Evolutionary conservation across 2,888 invertebrate genomes (phyloP).

Genomic region (Agonum fuliginosum): DNA sequence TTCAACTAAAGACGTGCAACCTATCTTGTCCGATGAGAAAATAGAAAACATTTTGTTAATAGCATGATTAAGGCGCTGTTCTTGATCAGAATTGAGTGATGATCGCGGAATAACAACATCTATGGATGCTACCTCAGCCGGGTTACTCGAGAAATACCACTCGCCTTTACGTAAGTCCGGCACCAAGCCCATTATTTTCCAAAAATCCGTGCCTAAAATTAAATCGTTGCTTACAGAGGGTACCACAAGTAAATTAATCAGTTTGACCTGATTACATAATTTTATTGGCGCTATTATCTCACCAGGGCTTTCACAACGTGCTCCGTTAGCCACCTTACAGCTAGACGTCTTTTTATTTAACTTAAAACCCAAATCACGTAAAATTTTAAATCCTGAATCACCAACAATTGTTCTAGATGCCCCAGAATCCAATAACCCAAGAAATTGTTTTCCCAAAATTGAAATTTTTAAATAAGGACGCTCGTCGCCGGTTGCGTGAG

Average conservation of each 20-base stretch:
- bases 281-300: neutral
- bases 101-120: neutral
- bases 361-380: neutral
- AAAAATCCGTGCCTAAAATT: constrained; percentile 5
- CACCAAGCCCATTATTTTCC: neutral
- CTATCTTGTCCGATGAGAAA: neutral
- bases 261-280: neutral
- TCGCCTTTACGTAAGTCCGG: neutral
- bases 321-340: neutral
- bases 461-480: neutral
- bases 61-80: neutral
- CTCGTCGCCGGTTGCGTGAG: neutral
- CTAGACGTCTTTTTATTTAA: neutral
- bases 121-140: neutral
- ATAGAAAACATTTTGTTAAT: neutral
- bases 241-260: neutral
- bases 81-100: neutral
- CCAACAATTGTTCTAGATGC: neutral
- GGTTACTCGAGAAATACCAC: constrained; percentile 8
- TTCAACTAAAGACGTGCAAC: constrained; percentile 52
- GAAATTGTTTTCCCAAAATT: no score
- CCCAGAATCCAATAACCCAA: neutral
- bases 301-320: neutral
- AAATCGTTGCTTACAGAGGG: neutral
- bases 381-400: neutral